Evolutionary conservation across 2,113 vertebrate genomes (phyloP).

Genomic region (Leucopsar rothschildi): DNA sequence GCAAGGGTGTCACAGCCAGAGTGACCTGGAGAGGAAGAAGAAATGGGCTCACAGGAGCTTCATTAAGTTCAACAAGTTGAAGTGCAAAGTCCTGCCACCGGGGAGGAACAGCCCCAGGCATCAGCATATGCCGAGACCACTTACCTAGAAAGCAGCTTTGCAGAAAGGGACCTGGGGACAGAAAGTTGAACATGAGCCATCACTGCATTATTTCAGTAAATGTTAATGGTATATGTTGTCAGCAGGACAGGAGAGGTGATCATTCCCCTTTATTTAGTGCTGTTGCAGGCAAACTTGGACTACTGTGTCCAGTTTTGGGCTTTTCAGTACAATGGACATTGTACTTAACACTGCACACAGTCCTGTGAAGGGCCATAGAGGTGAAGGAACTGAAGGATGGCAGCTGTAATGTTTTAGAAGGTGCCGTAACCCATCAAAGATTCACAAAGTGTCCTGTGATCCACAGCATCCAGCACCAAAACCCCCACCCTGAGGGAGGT

Average conservation of each 20-base stretch:
- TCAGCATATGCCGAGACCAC: background rate
- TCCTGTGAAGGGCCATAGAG: background rate
- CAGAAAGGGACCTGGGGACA: background rate
- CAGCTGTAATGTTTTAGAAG: background rate
- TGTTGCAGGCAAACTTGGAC: background rate
- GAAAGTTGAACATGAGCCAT: background rate
- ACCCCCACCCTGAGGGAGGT: accelerated
- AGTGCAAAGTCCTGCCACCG: background rate
- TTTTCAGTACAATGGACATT: background rate
- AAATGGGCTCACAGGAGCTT: background rate
- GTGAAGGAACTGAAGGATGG: background rate
- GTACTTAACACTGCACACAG: background rate
- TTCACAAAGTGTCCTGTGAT: background rate
- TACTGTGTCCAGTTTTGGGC: background rate
- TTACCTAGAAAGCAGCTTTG: background rate
- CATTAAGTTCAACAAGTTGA: background rate
- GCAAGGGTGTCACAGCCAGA: background rate
- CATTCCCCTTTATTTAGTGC: background rate
- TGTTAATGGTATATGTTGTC: background rate
- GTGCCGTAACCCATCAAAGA: background rate
- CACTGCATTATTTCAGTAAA: background rate
- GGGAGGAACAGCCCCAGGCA: background rate
- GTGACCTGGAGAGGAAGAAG: background rate
- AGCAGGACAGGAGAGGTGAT: background rate
- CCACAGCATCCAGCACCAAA: too few species aligned